Base-by-base conservation (phyloP, 2,113 vertebrate species). In the Halichoerus grypus region DNA sequence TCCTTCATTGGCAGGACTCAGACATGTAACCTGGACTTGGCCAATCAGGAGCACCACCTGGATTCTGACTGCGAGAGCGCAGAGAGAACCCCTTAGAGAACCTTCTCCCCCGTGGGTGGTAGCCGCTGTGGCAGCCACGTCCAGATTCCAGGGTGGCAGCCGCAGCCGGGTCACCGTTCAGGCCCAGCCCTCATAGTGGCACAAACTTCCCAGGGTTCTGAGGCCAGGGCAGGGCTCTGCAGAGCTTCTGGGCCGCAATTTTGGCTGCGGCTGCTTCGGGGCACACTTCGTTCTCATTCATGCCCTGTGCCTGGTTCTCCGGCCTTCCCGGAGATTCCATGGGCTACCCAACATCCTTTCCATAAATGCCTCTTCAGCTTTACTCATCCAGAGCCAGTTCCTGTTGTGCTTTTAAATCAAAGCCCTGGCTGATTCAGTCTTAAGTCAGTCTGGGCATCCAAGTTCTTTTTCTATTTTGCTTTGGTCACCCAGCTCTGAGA, bases 341-440 rank as follows among this genome's bases (percentile, higher is more conserved):
- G 33, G 77, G 87, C 49, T 84, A 36, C 33, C 31, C 84, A 80
- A 15, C 2, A 80, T 63, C 91, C 74, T 94, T 84, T 21, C 31
- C 36, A 28, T 76, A 55, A 77, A 81, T 95, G 57, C 39, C 36
- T 91, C 79, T 72, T 92, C 67, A 51, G 61, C n/a, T 87, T 76
- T 46, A 59, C 59, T 87, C 19, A 83, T 49, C 61, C 74, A 57
- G 24, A 67, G 67, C 61, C 46, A 77, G 46, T 83, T 88, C n/a
- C 57, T 63, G 31, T 65, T 86, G 59, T 72, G 72, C 89, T 95
- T 97, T 95, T n/a, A 95, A 81, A 22, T 93, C 69, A 72, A 71
- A 84, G 24, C 26, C 61, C 85, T 77, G 61, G 51, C 42, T 4
- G 1, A 79, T 49, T 94, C 69, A 72, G 33, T 71, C 72, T 57